Conservation (phyloP, 2,888 invertebrate species). For the Galerucella nymphaeae region DNA sequence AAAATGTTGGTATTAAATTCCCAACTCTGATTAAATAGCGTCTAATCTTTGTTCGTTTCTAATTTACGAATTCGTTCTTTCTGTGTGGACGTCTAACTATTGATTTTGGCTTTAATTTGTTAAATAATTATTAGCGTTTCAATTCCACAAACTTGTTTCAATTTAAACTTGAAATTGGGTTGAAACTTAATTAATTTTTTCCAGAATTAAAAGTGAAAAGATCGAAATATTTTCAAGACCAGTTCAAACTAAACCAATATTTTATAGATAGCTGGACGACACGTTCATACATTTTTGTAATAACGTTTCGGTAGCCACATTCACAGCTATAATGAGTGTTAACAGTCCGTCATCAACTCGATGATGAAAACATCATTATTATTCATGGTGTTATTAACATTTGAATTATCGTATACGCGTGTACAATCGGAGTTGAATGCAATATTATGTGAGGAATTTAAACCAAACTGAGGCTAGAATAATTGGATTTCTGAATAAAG, state of each 20-base stretch:
- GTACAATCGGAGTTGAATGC: constrained; percentile 4
- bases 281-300: no score
- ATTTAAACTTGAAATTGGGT: constrained; percentile 3
- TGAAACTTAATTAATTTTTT: not conserved
- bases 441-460: not conserved
- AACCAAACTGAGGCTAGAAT: constrained; percentile 6
- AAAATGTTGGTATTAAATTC: constrained; percentile 31
- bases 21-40: constrained; percentile 29
- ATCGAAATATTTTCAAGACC: no score
- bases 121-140: constrained; percentile 13
- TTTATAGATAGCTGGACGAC: no score
- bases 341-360: constrained; percentile 1
- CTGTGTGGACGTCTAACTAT: not conserved
- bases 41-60: constrained; percentile 27
- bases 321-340: not conserved
- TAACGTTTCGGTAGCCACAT: not conserved
- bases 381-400: constrained; percentile 33
- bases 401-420: constrained; percentile 18
- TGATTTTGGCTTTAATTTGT: constrained; percentile 7
- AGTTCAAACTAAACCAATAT: no score
- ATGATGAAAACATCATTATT: constrained; percentile 26
- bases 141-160: not conserved
- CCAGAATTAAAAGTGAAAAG: not conserved
- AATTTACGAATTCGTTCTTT: constrained; percentile 24
- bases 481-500: constrained; percentile 23